A percentile compares a stretch with the other conserved stretches of the same genome.
phyloP scores from a whole-genome alignment of 2,797 vertebrate species.

The Peromyscus attwateri region DNA sequence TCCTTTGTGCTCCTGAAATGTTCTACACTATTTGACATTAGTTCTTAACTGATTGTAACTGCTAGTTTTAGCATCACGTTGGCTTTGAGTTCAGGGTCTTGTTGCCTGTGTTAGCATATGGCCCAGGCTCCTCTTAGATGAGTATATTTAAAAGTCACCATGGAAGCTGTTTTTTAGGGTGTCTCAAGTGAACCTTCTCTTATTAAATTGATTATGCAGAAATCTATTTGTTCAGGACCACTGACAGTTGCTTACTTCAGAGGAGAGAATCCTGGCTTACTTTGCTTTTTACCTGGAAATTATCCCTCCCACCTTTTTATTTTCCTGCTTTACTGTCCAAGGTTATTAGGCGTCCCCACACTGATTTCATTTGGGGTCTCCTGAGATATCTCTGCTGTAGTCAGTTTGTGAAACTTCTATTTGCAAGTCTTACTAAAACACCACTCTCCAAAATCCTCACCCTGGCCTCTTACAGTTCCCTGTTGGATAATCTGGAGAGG shows the following conservation, averaged over 20 bases:
- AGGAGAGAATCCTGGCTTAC: not conserved
- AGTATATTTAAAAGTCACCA: not conserved
- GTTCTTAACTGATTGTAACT: not conserved
- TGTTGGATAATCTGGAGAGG: not conserved
- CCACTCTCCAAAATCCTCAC: not conserved
- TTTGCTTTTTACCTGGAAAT: not conserved
- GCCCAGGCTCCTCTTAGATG: not conserved
- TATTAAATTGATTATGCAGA: slow-evolving; percentile 47
- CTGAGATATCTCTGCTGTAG: not conserved
- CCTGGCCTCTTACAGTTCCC: not conserved
- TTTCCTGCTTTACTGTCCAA: not conserved
- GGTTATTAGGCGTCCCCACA: not conserved
- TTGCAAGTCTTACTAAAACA: not conserved
- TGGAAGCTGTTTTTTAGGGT: not conserved
- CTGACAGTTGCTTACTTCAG: not conserved
- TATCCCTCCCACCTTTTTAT: not conserved
- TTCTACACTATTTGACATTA: not conserved
- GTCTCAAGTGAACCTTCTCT: not conserved
- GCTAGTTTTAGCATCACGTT: not conserved
- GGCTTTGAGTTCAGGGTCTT: not conserved
- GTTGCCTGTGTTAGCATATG: not conserved
- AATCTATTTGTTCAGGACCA: not conserved
- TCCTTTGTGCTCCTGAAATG: not conserved
- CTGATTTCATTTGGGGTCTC: not conserved
- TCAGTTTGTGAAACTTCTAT: not conserved